These are phyloP conservation scores for Entelurus aequoreus DNA, from an alignment of 2,113 vertebrate species.

Conservation along the genomic window DNA sequence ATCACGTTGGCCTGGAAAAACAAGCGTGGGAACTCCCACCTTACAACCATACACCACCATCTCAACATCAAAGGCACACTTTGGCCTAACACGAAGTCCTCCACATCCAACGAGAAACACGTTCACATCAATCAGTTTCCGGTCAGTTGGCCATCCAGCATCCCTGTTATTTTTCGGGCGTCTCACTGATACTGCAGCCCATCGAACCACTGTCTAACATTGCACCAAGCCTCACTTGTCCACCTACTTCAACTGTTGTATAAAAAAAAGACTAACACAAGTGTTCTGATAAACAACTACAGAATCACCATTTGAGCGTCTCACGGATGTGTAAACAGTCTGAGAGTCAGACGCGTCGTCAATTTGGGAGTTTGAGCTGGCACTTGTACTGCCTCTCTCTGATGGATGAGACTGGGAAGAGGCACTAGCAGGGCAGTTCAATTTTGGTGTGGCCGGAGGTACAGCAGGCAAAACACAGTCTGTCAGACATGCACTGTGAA, in stretches of 20 bases:
- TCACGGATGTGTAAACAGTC: neutral
- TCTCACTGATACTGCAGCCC: constrained; percentile 22
- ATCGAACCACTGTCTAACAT: constrained; percentile 32
- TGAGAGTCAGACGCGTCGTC: constrained; percentile 10
- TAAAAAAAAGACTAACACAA: constrained; percentile 17
- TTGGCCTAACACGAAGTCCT: constrained; percentile 14
- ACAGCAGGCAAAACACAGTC: constrained; percentile 9
- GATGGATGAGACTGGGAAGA: neutral
- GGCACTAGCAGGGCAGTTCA: neutral
- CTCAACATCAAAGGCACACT: constrained; percentile 13
- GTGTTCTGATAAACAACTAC: constrained; percentile 9
- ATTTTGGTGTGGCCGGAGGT: constrained; percentile 8
- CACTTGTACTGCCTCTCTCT: constrained; percentile 22
- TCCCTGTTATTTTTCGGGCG: constrained; percentile 11
- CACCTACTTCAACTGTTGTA: constrained; percentile 7
- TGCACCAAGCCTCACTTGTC: neutral
- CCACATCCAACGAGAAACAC: neutral
- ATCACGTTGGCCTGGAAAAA: too few relatives aligned
- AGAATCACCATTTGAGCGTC: neutral
- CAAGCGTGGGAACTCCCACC: too few relatives aligned
- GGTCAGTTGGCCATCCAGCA: neutral
- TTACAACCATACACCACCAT: too few relatives aligned
- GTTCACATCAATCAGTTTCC: neutral
- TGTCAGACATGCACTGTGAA: constrained; percentile 24
- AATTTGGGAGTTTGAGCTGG: neutral